phyloP scores from a whole-genome alignment of 2,888 invertebrate genomes.

The Selenia dentaria region DNA sequence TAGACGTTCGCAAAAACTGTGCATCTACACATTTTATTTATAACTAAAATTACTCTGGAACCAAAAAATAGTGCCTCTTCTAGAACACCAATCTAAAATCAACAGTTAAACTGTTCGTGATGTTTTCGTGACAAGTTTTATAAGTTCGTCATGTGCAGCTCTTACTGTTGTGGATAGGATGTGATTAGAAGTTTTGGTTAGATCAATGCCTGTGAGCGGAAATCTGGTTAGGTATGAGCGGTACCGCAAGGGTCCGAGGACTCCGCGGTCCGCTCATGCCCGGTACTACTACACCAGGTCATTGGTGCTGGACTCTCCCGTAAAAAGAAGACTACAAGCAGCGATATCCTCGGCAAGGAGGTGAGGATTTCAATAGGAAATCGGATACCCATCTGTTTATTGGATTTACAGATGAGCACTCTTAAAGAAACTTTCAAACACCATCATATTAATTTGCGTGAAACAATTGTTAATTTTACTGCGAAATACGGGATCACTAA shows the following conservation, averaged over 20 bases:
- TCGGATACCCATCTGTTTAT: background rate
- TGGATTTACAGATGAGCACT: too few species aligned
- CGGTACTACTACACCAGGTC: slow-evolving; percentile 69
- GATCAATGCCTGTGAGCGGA: slow-evolving; percentile 61
- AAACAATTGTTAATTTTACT: too few species aligned
- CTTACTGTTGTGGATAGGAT: slow-evolving; percentile 40
- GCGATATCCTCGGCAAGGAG: slow-evolving; percentile 52
- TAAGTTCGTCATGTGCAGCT: slow-evolving; percentile 12
- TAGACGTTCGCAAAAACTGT: slow-evolving; percentile 17
- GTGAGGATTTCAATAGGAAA: slow-evolving; percentile 40
- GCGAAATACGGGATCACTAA: too few species aligned
- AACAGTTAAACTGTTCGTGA: background rate
- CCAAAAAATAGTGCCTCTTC: too few species aligned
- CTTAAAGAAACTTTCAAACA: too few species aligned
- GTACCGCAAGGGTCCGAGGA: slow-evolving; percentile 62
- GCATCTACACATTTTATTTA: too few species aligned
- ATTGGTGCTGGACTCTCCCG: slow-evolving; percentile 51
- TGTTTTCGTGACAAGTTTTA: background rate
- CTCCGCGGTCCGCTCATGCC: slow-evolving; percentile 57
- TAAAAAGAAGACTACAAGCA: slow-evolving; percentile 37
- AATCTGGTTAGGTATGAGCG: slow-evolving; percentile 58
- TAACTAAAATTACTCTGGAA: too few species aligned
- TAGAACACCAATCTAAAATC: too few species aligned
- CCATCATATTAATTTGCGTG: too few species aligned
- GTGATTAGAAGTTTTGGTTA: slow-evolving; percentile 42